These are phyloP conservation scores for Cryptophagus acutangulus DNA, from an alignment of 2,888 invertebrate genomes.

Conservation along the genomic window DNA sequence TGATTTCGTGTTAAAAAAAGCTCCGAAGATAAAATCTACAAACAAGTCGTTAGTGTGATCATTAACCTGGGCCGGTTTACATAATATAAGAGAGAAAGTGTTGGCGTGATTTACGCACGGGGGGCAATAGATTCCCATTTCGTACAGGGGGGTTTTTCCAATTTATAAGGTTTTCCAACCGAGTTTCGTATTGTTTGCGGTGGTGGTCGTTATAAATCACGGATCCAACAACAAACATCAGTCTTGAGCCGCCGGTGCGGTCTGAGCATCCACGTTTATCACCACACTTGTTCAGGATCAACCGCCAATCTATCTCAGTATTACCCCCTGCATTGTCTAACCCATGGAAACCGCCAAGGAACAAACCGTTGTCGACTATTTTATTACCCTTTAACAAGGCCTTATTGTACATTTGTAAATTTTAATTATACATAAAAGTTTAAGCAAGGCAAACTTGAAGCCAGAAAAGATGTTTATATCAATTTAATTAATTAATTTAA, in stretches of 20 bases:
- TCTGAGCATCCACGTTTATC: slow-evolving; percentile 46
- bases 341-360: slow-evolving; percentile 12
- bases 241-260: slow-evolving; percentile 43
- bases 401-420: slow-evolving; percentile 24
- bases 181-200: slow-evolving; percentile 35
- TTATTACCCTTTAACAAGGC: slow-evolving; percentile 24
- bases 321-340: slow-evolving; percentile 18
- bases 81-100: no score
- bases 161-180: no score
- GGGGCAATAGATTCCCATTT: no score
- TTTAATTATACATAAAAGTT: slow-evolving; percentile 22
- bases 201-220: slow-evolving; percentile 45
- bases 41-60: no score
- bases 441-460: not conserved
- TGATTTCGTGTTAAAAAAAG: no score
- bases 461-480: no score
- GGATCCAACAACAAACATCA: slow-evolving; percentile 46
- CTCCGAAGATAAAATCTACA: no score
- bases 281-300: slow-evolving; percentile 46
- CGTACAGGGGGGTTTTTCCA: no score
- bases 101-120: no score
- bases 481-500: no score
- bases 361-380: slow-evolving; percentile 21
- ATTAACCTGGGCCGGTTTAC: no score
- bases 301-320: slow-evolving; percentile 45